Percentiles rank a stretch among this genome's conserved stretches.
phyloP scores from a whole-genome alignment of 2,797 vertebrate genomes.

The Bryconaethiops microstoma region DNA sequence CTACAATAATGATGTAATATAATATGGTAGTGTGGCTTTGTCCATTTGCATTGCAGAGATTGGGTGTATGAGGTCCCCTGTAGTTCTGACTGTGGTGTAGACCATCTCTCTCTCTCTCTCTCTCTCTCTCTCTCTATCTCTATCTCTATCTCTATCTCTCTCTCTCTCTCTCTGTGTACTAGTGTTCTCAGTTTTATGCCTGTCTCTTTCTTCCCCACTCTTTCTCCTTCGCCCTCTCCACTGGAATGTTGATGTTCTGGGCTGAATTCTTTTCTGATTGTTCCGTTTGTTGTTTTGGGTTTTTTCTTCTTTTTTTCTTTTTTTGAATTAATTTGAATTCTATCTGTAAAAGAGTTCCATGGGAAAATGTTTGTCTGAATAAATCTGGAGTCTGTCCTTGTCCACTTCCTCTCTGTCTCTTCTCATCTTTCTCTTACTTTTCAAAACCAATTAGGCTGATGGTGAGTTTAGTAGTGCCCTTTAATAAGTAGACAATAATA shows the following conservation, averaged over 20 bases:
- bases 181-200: constrained; percentile 48
- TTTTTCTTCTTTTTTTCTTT: background rate
- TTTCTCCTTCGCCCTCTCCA: constrained; percentile 23
- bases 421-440: constrained; percentile 40
- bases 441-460: background rate
- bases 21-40: constrained; percentile 66
- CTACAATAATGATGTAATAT: constrained; percentile 63
- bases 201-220: constrained; percentile 36
- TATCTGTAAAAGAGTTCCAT: constrained; percentile 75
- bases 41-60: constrained; percentile 66
- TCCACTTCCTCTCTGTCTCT: constrained; percentile 54
- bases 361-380: constrained; percentile 83
- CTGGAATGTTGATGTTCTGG: constrained; percentile 83
- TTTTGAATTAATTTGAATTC: constrained; percentile 18
- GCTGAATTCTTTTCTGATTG: constrained; percentile 68
- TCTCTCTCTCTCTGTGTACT: constrained; percentile 21
- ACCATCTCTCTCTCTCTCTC: constrained; percentile 32
- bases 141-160: background rate
- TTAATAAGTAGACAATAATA: constrained; percentile 21
- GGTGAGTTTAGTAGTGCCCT: constrained; percentile 19
- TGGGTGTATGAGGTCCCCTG: constrained; percentile 76
- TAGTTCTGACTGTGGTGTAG: constrained; percentile 82
- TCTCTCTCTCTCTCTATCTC: constrained; percentile 26
- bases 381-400: constrained; percentile 86
- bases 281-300: constrained; percentile 69